These are phyloP conservation scores for Haemorhous mexicanus DNA, from an alignment of 2,113 vertebrate species.

Conservation along the genomic window DNA sequence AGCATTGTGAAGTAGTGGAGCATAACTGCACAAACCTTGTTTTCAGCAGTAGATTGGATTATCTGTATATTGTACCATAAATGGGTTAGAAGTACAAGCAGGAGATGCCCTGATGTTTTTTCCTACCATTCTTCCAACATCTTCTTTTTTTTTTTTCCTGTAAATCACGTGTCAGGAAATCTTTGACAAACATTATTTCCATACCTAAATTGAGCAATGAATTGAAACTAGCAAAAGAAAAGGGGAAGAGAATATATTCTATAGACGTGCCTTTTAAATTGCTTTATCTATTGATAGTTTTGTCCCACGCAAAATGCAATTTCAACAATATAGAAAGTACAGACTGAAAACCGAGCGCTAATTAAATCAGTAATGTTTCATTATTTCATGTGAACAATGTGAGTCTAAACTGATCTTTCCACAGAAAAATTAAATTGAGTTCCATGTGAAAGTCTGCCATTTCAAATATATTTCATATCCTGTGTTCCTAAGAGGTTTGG, in stretches of 20 bases:
- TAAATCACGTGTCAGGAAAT: constrained; percentile 60
- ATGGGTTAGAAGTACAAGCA: constrained; percentile 63
- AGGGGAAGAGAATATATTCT: constrained; percentile 11
- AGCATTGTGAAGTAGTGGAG: constrained; percentile 2
- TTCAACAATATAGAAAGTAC: constrained; percentile 35
- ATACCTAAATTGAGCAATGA: constrained; percentile 66
- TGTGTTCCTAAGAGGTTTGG: background rate
- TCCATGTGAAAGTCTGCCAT: constrained; percentile 34
- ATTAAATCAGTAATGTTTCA: constrained; percentile 71
- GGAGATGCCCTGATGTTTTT: constrained; percentile 31
- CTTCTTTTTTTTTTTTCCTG: background rate
- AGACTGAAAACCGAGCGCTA: constrained; percentile 59
- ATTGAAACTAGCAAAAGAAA: constrained; percentile 54
- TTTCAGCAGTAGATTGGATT: constrained; percentile 63
- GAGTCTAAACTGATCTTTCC: constrained; percentile 45
- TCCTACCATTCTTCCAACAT: background rate
- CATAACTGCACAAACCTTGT: constrained; percentile 57
- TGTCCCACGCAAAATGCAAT: constrained; percentile 66
- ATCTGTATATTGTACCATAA: constrained; percentile 61
- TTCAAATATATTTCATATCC: constrained; percentile 19
- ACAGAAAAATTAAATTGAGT: constrained; percentile 67
- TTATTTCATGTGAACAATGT: constrained; percentile 66
- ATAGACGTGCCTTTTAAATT: constrained; percentile 58
- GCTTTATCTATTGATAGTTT: constrained; percentile 63
- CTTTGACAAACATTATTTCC: constrained; percentile 69